phyloP scores from a whole-genome alignment of 2,888 invertebrate genomes.

The Physocephala rufipes region DNA sequence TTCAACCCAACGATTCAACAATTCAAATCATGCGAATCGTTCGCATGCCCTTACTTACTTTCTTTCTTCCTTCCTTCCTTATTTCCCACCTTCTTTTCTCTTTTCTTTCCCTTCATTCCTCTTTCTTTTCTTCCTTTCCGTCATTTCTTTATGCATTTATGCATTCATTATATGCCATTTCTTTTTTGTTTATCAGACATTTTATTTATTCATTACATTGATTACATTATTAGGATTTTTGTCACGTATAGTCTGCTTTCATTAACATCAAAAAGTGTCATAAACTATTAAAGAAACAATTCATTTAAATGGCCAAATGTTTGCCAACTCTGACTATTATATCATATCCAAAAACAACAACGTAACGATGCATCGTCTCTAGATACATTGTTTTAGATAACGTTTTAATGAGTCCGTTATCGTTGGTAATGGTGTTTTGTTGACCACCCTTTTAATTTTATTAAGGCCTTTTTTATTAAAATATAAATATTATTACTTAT shows the following conservation, averaged over 20 bases:
- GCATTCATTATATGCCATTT: neutral
- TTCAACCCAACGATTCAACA: too few relatives aligned
- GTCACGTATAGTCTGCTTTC: neutral
- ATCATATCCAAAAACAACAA: neutral
- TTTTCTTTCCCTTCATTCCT: neutral
- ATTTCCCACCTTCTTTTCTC: neutral
- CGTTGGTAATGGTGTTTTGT: neutral
- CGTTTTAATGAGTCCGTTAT: neutral
- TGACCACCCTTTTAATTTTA: neutral
- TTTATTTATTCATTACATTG: neutral
- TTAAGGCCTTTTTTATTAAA: too few relatives aligned
- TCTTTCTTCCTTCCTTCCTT: neutral
- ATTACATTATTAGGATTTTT: neutral
- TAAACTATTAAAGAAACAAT: neutral
- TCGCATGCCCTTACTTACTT: too few relatives aligned
- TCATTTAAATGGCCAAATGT: slow-evolving; percentile 6
- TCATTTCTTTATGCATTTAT: neutral
- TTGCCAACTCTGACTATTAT: slow-evolving; percentile 1
- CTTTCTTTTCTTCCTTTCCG: neutral
- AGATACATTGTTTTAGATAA: too few relatives aligned
- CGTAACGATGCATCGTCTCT: neutral
- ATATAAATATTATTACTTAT: too few relatives aligned
- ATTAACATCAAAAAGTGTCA: slow-evolving; percentile 18
- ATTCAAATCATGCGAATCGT: too few relatives aligned
- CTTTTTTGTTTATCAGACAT: neutral